Conservation (phyloP, 1,140 invertebrate species). For the Delia radicum region DNA sequence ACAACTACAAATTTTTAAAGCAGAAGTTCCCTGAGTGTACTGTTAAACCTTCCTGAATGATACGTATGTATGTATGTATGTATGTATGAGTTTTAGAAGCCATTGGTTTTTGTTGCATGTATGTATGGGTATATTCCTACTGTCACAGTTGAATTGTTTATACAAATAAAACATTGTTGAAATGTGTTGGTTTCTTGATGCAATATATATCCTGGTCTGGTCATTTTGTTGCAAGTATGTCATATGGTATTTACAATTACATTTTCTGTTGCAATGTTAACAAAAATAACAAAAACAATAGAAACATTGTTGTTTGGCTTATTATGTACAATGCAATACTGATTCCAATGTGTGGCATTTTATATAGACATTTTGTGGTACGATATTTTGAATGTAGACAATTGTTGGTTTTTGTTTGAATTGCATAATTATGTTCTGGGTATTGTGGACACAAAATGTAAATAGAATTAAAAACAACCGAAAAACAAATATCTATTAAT, state of each 20-base stretch:
- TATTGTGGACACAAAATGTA: background rate
- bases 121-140: background rate
- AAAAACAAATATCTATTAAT: background rate
- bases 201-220: background rate
- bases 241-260: background rate
- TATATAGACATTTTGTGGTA: background rate
- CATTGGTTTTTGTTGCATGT: background rate
- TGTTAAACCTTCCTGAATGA: too few species aligned
- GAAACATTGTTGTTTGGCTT: background rate
- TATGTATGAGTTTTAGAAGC: too few species aligned
- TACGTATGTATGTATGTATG: background rate
- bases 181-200: background rate
- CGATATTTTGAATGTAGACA: background rate
- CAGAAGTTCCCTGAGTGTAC: too few species aligned
- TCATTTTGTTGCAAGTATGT: background rate
- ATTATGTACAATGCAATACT: too few species aligned
- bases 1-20: too few species aligned
- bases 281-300: background rate
- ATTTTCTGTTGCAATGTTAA: background rate
- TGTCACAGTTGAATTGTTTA: conserved; percentile 1
- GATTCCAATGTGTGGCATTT: background rate
- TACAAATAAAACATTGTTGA: conserved; percentile 1
- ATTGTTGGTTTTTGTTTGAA: background rate
- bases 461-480: background rate
- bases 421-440: background rate